These are phyloP conservation scores for Chelonia mydas DNA, from an alignment of 2,797 vertebrate species.

Conservation along the genomic window DNA sequence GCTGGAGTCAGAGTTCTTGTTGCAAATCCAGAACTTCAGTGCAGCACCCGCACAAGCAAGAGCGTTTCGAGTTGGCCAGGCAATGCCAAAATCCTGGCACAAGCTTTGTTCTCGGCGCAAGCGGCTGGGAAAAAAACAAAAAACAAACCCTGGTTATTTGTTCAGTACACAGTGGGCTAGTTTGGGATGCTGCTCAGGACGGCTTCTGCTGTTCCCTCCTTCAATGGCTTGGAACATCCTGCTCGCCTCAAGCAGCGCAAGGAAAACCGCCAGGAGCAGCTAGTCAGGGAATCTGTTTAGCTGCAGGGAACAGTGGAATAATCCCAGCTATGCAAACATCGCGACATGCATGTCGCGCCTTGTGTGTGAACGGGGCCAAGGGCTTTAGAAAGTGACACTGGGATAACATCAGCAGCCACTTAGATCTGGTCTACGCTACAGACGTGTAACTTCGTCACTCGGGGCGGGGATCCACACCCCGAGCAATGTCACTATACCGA, in stretches of 20 bases:
- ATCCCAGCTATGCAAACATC: neutral
- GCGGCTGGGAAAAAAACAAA: neutral
- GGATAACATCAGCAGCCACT: no score
- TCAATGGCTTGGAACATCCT: neutral
- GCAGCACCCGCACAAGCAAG: neutral
- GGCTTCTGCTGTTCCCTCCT: neutral
- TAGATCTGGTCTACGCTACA: no score
- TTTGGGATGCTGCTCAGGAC: neutral
- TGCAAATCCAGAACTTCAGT: neutral
- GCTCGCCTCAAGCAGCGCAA: neutral
- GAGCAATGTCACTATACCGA: no score
- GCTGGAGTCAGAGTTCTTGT: neutral
- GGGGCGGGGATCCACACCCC: no score
- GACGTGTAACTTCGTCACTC: no score
- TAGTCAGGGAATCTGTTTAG: neutral
- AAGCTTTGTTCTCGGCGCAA: fast-evolving
- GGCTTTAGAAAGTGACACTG: neutral
- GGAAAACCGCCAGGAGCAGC: neutral
- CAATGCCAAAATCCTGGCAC: neutral
- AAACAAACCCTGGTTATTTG: neutral
- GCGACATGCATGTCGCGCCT: neutral
- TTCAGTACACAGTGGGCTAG: neutral
- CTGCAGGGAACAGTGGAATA: neutral
- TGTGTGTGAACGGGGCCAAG: no score
- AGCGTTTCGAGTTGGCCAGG: neutral